Evolutionary conservation across 2,888 invertebrate species (phyloP).

Genomic region (Rhaphigaster nebulosa): DNA sequence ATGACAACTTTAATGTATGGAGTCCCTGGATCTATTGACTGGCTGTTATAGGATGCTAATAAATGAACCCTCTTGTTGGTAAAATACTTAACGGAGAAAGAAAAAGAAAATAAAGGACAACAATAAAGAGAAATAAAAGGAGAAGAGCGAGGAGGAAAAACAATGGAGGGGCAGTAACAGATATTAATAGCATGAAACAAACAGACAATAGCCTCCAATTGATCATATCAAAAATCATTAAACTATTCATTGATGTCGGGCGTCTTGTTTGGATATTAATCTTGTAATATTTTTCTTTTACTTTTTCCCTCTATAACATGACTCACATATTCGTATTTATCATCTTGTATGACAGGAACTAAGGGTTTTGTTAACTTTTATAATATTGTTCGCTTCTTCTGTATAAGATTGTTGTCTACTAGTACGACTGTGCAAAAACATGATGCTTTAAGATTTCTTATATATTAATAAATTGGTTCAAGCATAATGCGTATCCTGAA

Average conservation of each 20-base stretch:
- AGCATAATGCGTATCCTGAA: too few species aligned
- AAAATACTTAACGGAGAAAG: conserved; percentile 6
- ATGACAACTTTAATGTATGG: neutral
- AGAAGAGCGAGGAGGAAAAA: conserved; percentile 29
- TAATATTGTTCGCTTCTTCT: neutral
- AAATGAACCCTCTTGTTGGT: conserved; percentile 39
- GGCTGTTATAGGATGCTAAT: conserved; percentile 26
- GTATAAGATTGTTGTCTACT: neutral
- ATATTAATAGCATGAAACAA: conserved; percentile 58
- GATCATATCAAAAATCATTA: conserved; percentile 59
- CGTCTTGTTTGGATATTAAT: conserved; percentile 47
- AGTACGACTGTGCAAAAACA: too few species aligned
- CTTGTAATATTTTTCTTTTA: conserved; percentile 43
- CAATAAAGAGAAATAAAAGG: conserved; percentile 42
- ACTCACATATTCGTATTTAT: conserved; percentile 11
- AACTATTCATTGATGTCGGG: conserved; percentile 56
- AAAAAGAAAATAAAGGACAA: neutral
- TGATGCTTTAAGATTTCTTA: too few species aligned
- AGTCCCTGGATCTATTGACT: neutral
- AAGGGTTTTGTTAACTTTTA: neutral
- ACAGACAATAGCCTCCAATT: conserved; percentile 55
- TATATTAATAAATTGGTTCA: too few species aligned
- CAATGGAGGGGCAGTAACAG: conserved; percentile 51
- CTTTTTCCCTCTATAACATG: neutral
- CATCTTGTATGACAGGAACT: neutral